These are phyloP conservation scores for Pteromalus puparum DNA, from an alignment of 1,140 invertebrate species.

Conservation along the genomic window DNA sequence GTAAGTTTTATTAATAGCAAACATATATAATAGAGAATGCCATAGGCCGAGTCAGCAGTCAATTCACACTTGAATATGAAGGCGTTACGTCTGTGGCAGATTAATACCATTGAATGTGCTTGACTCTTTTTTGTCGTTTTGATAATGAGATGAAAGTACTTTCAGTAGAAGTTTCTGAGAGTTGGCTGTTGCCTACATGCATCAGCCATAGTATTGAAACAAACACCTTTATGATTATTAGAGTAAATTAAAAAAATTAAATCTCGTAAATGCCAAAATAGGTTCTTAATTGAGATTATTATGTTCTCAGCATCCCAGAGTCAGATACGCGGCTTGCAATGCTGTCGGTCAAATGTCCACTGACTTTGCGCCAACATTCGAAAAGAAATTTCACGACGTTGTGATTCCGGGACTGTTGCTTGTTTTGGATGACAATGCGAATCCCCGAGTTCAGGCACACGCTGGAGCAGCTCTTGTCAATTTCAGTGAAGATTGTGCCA, in stretches of 20 bases:
- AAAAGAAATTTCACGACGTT: conserved; percentile 98
- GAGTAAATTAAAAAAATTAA: not conserved
- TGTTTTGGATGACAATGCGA: conserved; percentile 93
- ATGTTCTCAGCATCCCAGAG: conserved; percentile 87
- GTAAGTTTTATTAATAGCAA: conserved; percentile 72
- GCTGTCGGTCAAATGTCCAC: conserved; percentile 99
- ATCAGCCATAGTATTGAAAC: conserved; percentile 66
- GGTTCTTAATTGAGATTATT: not conserved
- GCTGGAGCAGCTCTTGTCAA: conserved; percentile 97
- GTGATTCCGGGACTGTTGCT: conserved; percentile 93
- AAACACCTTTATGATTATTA: conserved; percentile 50
- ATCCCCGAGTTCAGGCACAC: conserved; percentile 96
- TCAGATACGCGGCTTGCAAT: conserved; percentile 98
- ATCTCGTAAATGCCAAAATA: not conserved
- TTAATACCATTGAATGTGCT: conserved; percentile 56
- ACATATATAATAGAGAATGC: conserved; percentile 39
- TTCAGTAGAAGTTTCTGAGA: conserved; percentile 64
- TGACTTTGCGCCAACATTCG: conserved; percentile 97
- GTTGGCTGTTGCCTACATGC: conserved; percentile 57
- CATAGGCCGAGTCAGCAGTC: conserved; percentile 66
- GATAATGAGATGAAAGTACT: conserved; percentile 57
- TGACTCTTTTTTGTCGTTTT: conserved; percentile 62
- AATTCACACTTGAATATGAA: conserved; percentile 56
- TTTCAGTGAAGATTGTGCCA: conserved; percentile 99
- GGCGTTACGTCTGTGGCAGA: conserved; percentile 67